These are phyloP conservation scores for Adelognathus sp. DNA, from an alignment of 2,888 invertebrate species.

Conservation along the genomic window DNA sequence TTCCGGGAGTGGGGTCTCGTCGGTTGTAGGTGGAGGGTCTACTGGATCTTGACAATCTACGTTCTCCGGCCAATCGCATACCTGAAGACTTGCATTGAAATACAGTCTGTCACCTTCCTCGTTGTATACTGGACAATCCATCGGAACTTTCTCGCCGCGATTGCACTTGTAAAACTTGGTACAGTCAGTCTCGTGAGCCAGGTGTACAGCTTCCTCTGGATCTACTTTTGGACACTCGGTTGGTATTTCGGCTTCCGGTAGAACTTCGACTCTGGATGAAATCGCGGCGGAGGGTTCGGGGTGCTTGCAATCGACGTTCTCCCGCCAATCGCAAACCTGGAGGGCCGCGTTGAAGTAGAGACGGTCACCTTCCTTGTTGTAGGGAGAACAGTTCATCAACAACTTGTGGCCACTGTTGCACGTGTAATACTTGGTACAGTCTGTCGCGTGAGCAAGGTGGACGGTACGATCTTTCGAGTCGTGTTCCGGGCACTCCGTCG, in stretches of 20 bases:
- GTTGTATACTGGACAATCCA: slow-evolving; percentile 56
- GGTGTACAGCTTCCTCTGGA: slow-evolving; percentile 23
- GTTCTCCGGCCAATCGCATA: slow-evolving; percentile 58
- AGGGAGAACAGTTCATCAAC: slow-evolving; percentile 48
- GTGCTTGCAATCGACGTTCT: not conserved
- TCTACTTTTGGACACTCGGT: slow-evolving; percentile 54
- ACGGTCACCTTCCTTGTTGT: not conserved
- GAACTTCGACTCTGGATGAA: not conserved
- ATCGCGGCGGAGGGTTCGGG: not conserved
- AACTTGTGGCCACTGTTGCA: slow-evolving; percentile 59
- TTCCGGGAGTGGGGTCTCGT: not conserved
- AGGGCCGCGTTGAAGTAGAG: slow-evolving; percentile 55
- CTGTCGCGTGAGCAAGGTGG: slow-evolving; percentile 53
- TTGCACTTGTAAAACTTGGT: slow-evolving; percentile 67
- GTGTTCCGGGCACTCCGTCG: slow-evolving; percentile 38
- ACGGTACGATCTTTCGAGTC: slow-evolving; percentile 22
- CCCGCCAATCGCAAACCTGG: slow-evolving; percentile 44
- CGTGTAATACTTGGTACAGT: slow-evolving; percentile 61
- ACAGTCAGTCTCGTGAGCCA: slow-evolving; percentile 62
- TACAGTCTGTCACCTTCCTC: slow-evolving; percentile 24
- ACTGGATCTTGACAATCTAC: slow-evolving; percentile 54
- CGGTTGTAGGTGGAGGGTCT: not conserved
- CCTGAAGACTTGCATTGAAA: slow-evolving; percentile 50
- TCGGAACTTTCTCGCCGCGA: slow-evolving; percentile 36
- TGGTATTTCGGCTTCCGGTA: not conserved